Base-by-base conservation (phyloP, 2,888 invertebrate species). In the Catonia carolina region DNA sequence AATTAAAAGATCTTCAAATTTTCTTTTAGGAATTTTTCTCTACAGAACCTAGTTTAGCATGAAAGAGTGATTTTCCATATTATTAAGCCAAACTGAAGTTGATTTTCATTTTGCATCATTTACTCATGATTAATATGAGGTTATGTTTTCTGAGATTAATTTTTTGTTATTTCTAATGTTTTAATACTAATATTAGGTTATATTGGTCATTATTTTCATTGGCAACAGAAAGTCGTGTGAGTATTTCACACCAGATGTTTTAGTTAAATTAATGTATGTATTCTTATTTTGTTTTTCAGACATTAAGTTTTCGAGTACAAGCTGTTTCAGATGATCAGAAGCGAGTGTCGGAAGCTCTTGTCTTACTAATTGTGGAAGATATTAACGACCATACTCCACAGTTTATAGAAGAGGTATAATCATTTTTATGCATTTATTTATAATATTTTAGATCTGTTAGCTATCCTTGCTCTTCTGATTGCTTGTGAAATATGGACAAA, bases 311-410 rank as follows among this genome's bases (percentile, higher is more conserved):
- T 59, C 72, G 73, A 68, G 77, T 77, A 10, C 69, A 73, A 55
- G 78, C 78, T 3, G 64, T 69, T 15, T 58, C 70, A 66, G 59
- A 72, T 68, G 55, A 73, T 68, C 51, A 71, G 66, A 63, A 74
- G 65, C 62, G 75, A 68, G 63, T 72, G 67, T 65, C 63, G 49
- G 62, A 58, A 41, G 64, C 65, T 12, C 60, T 61, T 10, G 60
- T 67, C 5, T 60, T 61, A 27, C 56, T 69, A 56, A 53, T 69
- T 65, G 81, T 90, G 1, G 76, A 81, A 51, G 89, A 90, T 68
- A 77, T 85, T 1, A 90, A 90, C 67, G 90, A 90, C 67, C 87
- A 90, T 69, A 77, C 79, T 59, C 90, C 90, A 0, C 72, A 61
- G 37, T 67, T 67, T 36, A 79, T 78, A 53, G 78, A 82, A 64